These are phyloP conservation scores for Bruchidius siliquastri DNA, from an alignment of 2,888 invertebrate genomes.

Conservation along the genomic window DNA sequence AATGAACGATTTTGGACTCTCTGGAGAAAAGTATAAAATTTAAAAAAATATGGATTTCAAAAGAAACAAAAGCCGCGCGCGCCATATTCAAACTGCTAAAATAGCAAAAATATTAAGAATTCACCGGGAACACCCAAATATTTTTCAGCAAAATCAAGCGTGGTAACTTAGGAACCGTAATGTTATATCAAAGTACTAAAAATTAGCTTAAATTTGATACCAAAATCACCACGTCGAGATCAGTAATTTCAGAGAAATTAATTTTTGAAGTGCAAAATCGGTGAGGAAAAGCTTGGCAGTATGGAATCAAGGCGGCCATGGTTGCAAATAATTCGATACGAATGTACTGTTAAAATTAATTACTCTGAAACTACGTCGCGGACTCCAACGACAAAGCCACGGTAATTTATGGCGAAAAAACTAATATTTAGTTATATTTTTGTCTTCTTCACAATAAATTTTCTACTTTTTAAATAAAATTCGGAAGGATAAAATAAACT, in stretches of 20 bases:
- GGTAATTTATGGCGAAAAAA: slow-evolving; percentile 44
- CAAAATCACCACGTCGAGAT: slow-evolving; percentile 16
- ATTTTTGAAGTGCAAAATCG: slow-evolving; percentile 37
- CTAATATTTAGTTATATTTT: slow-evolving; percentile 41
- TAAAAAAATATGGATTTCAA: slow-evolving; percentile 21
- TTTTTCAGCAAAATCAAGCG: slow-evolving; percentile 32
- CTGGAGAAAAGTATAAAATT: background rate
- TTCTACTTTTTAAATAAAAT: slow-evolving; percentile 42
- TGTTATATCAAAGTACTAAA: slow-evolving; percentile 24
- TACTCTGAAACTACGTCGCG: slow-evolving; percentile 30
- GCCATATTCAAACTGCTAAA: slow-evolving; percentile 44
- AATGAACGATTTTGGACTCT: background rate
- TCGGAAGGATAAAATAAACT: slow-evolving; percentile 36
- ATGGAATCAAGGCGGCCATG: slow-evolving; percentile 40
- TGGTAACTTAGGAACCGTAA: slow-evolving; percentile 20
- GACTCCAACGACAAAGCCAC: slow-evolving; percentile 25
- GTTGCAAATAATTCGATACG: slow-evolving; percentile 38
- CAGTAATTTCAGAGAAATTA: slow-evolving; percentile 34
- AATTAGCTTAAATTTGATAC: slow-evolving; percentile 36
- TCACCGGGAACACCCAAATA: slow-evolving; percentile 45
- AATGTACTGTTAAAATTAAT: slow-evolving; percentile 35
- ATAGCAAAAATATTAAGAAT: slow-evolving; percentile 46
- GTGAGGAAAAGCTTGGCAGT: slow-evolving; percentile 26
- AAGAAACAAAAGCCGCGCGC: slow-evolving; percentile 37
- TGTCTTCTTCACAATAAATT: slow-evolving; percentile 36